Conservation (phyloP, 2,888 invertebrate species). For the Meliscaeva auricollis region DNA sequence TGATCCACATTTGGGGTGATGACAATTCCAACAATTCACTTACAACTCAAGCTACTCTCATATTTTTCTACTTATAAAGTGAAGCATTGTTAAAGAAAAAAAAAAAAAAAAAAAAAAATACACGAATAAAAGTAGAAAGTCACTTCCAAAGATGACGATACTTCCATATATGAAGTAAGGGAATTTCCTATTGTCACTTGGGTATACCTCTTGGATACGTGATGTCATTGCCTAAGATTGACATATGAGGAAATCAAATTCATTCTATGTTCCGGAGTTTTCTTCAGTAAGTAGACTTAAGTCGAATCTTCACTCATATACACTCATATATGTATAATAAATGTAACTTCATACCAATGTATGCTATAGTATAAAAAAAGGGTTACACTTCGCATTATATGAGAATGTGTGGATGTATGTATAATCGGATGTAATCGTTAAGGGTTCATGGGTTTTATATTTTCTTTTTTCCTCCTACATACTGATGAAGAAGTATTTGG, state of each 20-base stretch:
- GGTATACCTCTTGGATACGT: conserved; percentile 47
- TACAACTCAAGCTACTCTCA: conserved; percentile 12
- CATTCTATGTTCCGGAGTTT: conserved; percentile 60
- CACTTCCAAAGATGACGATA: conserved; percentile 44
- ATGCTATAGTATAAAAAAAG: conserved; percentile 1
- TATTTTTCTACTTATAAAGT: not conserved
- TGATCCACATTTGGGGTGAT: conserved; percentile 60
- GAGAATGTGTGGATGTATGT: not conserved
- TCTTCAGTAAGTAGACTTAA: conserved; percentile 16
- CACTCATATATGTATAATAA: not conserved
- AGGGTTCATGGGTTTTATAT: conserved; percentile 7
- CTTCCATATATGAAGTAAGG: conserved; percentile 44
- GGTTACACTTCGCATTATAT: conserved; percentile 26
- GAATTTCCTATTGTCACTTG: conserved; percentile 69
- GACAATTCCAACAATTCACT: conserved; percentile 36
- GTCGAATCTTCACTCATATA: conserved; percentile 15
- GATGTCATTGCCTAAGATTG: conserved; percentile 65
- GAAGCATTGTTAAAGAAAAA: not conserved
- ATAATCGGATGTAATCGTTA: conserved; percentile 38
- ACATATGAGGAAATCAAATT: conserved; percentile 73
- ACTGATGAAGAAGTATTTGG: conserved; percentile 18
- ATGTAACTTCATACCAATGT: not conserved
- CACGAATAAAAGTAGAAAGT: conserved; percentile 20
- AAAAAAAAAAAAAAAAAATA: conserved; percentile 8
- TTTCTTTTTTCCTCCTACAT: not conserved